Percentiles rank a stretch among this genome's conserved stretches.
phyloP scores from a whole-genome alignment of 2,797 vertebrate genomes.

The Gymnoscopelus microlampas region DNA sequence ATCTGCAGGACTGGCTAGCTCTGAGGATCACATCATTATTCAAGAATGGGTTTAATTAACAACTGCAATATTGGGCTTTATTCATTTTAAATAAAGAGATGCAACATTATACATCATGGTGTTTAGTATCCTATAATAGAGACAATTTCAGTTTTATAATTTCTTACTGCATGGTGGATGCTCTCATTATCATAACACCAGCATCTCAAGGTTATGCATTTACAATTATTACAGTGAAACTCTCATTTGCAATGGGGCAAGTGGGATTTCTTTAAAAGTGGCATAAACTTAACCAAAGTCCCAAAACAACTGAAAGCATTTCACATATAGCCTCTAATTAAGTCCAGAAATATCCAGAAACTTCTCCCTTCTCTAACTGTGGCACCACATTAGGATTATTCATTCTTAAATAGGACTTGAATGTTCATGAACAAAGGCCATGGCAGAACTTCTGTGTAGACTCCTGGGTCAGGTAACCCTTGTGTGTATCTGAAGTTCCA shows the following conservation, averaged over 20 bases:
- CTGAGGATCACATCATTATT: conserved; percentile 19
- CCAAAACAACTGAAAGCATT: background rate
- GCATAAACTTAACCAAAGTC: background rate
- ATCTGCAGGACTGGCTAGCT: conserved; percentile 32
- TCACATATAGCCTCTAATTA: background rate
- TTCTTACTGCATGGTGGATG: too few species aligned
- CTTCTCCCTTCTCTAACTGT: background rate
- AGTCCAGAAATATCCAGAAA: background rate
- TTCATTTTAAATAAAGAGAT: conserved; percentile 21
- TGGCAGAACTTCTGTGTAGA: too few species aligned
- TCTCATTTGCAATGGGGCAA: background rate
- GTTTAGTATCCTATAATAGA: too few species aligned
- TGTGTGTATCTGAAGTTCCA: too few species aligned
- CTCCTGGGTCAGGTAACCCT: too few species aligned
- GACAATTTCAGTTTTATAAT: too few species aligned
- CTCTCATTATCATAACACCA: too few species aligned
- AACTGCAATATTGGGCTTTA: conserved; percentile 12
- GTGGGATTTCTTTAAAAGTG: background rate
- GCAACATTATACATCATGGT: too few species aligned
- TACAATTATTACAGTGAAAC: too few species aligned
- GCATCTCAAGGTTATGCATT: background rate
- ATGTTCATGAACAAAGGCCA: too few species aligned
- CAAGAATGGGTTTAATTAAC: conserved; percentile 43
- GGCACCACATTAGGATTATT: too few species aligned
- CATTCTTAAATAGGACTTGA: too few species aligned